Base-by-base conservation (phyloP, 1,140 invertebrate genomes). In the Tetragonula clypearis region DNA sequence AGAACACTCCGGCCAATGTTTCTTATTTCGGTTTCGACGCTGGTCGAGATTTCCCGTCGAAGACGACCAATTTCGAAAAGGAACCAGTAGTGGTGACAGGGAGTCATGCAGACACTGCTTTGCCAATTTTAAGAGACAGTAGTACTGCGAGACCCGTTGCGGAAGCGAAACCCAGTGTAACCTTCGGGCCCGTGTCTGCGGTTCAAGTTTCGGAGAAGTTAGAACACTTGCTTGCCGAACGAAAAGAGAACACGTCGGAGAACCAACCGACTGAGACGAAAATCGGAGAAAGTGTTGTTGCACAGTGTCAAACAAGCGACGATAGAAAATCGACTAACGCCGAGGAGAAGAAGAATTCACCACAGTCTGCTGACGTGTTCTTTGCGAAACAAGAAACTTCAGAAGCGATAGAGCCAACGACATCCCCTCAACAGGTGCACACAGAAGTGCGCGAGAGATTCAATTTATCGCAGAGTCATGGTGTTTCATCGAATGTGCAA, bases 131-230 rank as follows among this genome's bases (percentile, higher is more conserved):
- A 9, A 86, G 41, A 35, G 35, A 35, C 19, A 60, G 14, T 19
- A 58, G 15, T 14, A 15, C 26, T 17, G 0, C 41, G 0, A 78
- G 35, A 41, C 15, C 79, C 1, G 73, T 68, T 11, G 60, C 55
- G 15, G 90, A 92, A 73, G 85, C 84, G 23, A 88, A 71, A 35
- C n/a, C 60, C 0, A 26, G 41, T 2, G 56, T 74, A 69, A 92
- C 88, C 21, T 94, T 94, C 53, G 86, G 88, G 15, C 93, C 93
- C 0, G 92, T 93, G 68, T 93, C 92, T 12, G 93, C 93, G 21
- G 93, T 93, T 41, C 92, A 93, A 81, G 92, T 95, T 0, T 92
- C 92, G 1, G 92, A 93, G 60, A 95, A 94, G 69, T 93, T 94
- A 26, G 93, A 94, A 79, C 88, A 94, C 79, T 78, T 95, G 35